A percentile compares a stretch with the other conserved stretches of the same genome.
These are phyloP conservation scores for Lithodes maja DNA, from an alignment of 2,888 invertebrate species.

Conservation along the genomic window DNA sequence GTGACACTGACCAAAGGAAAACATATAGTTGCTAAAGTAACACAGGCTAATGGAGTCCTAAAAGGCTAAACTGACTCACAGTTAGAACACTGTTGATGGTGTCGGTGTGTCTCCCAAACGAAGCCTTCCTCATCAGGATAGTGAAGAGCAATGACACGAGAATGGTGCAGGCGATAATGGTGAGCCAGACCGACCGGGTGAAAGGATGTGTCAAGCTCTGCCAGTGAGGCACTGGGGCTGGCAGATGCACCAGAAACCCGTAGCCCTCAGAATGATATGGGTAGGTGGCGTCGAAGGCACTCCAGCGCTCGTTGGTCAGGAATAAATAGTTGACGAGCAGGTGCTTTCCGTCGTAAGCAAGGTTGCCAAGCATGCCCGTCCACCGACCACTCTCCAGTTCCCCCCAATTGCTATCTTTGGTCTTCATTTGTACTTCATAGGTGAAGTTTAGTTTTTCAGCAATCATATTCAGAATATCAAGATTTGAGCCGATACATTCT, in stretches of 20 bases:
- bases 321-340: conserved; percentile 50
- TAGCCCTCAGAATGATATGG: conserved; percentile 63
- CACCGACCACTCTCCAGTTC: conserved; percentile 61
- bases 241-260: conserved; percentile 49
- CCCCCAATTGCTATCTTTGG: conserved; percentile 52
- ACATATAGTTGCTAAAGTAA: no score
- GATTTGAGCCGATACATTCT: conserved; percentile 46
- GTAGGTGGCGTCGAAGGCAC: conserved; percentile 56
- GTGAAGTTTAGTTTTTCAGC: conserved; percentile 50
- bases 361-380: conserved; percentile 68
- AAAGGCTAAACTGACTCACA: no score
- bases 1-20: no score
- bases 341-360: conserved; percentile 49
- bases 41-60: no score
- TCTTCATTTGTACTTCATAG: conserved; percentile 33
- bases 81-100: no score
- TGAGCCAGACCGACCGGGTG: conserved; percentile 40
- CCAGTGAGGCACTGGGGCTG: conserved; percentile 58
- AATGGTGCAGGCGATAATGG: conserved; percentile 27
- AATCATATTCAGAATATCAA: conserved; percentile 50
- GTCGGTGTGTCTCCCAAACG: no score
- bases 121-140: background rate
- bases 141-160: conserved; percentile 27
- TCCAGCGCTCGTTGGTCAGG: conserved; percentile 50
- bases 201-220: conserved; percentile 47